A percentile compares a stretch with the other conserved stretches of the same genome.
Evolutionary conservation across 2,888 invertebrate genomes (phyloP).

Genomic region (Pandemis cinnamomeana): DNA sequence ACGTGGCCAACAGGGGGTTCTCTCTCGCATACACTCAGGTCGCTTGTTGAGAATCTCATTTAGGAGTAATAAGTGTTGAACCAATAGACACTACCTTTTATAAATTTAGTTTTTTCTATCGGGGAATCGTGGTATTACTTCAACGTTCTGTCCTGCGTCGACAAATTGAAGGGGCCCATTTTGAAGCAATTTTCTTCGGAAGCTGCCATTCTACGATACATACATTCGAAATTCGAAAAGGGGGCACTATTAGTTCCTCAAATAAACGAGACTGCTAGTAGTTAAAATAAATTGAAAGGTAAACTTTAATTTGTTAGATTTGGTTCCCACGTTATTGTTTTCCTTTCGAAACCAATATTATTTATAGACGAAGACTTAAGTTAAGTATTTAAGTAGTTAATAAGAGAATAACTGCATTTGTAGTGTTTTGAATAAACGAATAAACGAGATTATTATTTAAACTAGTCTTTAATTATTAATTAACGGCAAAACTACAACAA

Average conservation of each 20-base stretch:
- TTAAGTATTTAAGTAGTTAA: background rate
- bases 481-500: conserved; percentile 41
- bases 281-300: conserved; percentile 33
- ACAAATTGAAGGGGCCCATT: background rate
- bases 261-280: conserved; percentile 18
- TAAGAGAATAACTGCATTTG: background rate
- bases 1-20: conserved; percentile 91
- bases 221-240: no score
- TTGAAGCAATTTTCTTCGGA: background rate
- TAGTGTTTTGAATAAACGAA: background rate
- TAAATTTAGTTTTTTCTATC: background rate
- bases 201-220: background rate
- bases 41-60: conserved; percentile 75
- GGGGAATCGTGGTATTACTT: no score
- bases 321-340: conserved; percentile 8
- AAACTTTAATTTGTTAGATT: conserved; percentile 3
- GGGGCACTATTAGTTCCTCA: background rate
- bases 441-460: conserved; percentile 9
- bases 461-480: conserved; percentile 19
- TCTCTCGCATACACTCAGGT: conserved; percentile 87
- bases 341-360: conserved; percentile 13
- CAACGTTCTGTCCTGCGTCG: background rate
- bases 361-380: background rate
- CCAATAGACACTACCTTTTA: no score
- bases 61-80: background rate